Percentiles rank a stretch among this genome's conserved stretches.
Evolutionary conservation across 2,888 invertebrate genomes (phyloP).

Genomic region (Dasysyrphus albostriatus): DNA sequence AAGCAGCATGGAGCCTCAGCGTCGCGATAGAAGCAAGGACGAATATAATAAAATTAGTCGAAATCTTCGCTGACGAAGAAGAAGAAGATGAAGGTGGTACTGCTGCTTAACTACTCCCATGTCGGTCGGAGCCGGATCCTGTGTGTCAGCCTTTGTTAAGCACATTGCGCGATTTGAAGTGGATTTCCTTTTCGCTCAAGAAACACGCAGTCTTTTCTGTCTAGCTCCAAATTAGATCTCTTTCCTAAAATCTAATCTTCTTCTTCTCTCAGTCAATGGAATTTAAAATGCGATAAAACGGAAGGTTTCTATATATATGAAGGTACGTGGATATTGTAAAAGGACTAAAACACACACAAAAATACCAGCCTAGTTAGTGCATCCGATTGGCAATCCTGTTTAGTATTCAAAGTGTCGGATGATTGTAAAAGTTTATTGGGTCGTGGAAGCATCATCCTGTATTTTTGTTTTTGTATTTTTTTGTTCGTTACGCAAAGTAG

Average conservation of each 20-base stretch:
- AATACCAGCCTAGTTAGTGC: conserved; percentile 68
- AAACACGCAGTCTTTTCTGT: conserved; percentile 30
- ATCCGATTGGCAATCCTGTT: conserved; percentile 74
- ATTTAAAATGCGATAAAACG: conserved; percentile 68
- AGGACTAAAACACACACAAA: conserved; percentile 13
- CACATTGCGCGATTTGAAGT: conserved; percentile 61
- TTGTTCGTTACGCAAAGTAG: neutral
- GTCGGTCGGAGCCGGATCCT: conserved; percentile 66
- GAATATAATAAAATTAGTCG: conserved; percentile 70
- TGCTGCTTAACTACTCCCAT: conserved; percentile 64
- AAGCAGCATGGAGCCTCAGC: neutral
- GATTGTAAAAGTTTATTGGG: conserved; percentile 75
- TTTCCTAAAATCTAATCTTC: conserved; percentile 66
- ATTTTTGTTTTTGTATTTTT: conserved; percentile 13
- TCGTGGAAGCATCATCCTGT: conserved; percentile 53
- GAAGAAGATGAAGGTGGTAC: neutral
- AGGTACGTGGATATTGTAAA: neutral
- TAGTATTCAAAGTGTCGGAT: conserved; percentile 71
- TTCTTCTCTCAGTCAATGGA: conserved; percentile 33
- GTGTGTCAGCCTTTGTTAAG: conserved; percentile 71
- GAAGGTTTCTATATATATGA: conserved; percentile 5
- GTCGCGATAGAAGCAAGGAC: conserved; percentile 17
- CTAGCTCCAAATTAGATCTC: conserved; percentile 65
- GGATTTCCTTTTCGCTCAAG: conserved; percentile 52
- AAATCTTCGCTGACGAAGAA: conserved; percentile 34